A percentile compares a stretch with the other conserved stretches of the same genome.
phyloP scores from a whole-genome alignment of 2,888 invertebrate species.

The Nineta flava region DNA sequence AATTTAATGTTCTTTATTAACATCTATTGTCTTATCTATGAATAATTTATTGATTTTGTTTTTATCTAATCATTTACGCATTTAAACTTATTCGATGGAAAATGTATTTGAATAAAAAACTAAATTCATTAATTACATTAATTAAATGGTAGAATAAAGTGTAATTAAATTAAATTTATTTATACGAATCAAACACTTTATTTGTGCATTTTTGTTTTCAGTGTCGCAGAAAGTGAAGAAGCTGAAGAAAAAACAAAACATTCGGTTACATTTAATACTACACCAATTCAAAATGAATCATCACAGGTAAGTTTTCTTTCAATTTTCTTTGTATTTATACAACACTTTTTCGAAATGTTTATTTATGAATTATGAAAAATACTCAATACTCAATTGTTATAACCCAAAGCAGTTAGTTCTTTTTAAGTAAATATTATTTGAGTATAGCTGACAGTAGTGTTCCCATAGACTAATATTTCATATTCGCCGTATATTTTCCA shows the following conservation, averaged over 20 bases:
- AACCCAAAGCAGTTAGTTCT: too few species aligned
- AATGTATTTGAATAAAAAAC: background rate
- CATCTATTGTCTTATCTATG: conserved; percentile 22
- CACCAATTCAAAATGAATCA: background rate
- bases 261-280: background rate
- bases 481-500: too few species aligned
- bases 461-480: too few species aligned
- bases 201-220: conserved; percentile 20
- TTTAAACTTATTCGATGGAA: background rate
- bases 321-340: background rate
- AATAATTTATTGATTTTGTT: conserved; percentile 9
- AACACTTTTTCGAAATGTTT: too few species aligned
- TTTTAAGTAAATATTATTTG: too few species aligned
- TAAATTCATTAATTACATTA: background rate
- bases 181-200: too few species aligned
- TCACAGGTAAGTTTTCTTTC: background rate
- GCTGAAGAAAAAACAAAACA: conserved; percentile 22
- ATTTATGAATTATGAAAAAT: too few species aligned
- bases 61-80: conserved; percentile 6
- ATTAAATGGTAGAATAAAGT: background rate
- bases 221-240: conserved; percentile 41
- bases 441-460: too few species aligned
- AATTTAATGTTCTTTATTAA: background rate
- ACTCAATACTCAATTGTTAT: too few species aligned
- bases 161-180: too few species aligned